phyloP scores from a whole-genome alignment of 1,140 invertebrate species.

The Ylistrum balloti region DNA sequence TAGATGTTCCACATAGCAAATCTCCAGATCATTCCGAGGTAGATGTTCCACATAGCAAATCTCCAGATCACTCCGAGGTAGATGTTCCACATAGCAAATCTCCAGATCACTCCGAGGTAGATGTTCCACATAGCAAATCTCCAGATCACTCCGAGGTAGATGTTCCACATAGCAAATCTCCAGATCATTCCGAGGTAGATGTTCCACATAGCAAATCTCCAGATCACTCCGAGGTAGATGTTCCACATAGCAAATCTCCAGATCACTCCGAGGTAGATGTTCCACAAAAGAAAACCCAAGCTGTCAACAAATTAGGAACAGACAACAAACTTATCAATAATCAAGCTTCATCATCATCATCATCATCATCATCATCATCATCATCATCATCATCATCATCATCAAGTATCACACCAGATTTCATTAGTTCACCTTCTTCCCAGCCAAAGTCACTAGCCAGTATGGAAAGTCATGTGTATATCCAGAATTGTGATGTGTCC shows the following conservation, averaged over 20 bases:
- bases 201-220: neutral
- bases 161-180: neutral
- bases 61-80: neutral
- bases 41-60: too few species aligned
- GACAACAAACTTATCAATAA: neutral
- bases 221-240: neutral
- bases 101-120: too few species aligned
- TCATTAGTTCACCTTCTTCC: neutral
- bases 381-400: neutral
- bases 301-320: too few species aligned
- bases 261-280: too few species aligned
- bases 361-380: neutral
- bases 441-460: neutral
- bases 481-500: slow-evolving; percentile 57
- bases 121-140: neutral
- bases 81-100: too few species aligned
- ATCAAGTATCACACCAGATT: neutral
- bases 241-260: neutral
- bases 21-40: too few species aligned
- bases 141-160: neutral
- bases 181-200: neutral
- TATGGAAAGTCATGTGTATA: slow-evolving; percentile 42
- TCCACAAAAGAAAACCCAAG: too few species aligned
- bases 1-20: too few species aligned
- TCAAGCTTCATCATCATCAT: neutral